A percentile compares a stretch with the other conserved stretches of the same genome.
Evolutionary conservation across 2,888 invertebrate genomes (phyloP).

Genomic region (Epicampocera succincta): DNA sequence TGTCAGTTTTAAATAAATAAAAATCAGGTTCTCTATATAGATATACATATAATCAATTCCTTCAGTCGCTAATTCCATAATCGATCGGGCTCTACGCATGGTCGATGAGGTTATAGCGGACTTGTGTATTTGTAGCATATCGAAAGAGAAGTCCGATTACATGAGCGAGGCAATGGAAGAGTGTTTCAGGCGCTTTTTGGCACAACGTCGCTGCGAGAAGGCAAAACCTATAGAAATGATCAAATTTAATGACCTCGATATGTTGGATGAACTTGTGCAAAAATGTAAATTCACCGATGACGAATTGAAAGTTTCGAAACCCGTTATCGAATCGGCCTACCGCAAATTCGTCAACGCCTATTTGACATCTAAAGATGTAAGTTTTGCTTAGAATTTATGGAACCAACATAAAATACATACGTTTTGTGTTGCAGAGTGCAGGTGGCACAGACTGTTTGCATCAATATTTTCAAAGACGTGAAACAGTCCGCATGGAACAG

Average conservation of each 20-base stretch:
- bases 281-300: constrained; percentile 77
- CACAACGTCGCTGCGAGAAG: constrained; percentile 74
- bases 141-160: constrained; percentile 74
- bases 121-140: constrained; percentile 76
- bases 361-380: constrained; percentile 75
- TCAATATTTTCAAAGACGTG: constrained; percentile 76
- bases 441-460: constrained; percentile 77
- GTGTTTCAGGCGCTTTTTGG: constrained; percentile 77
- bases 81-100: constrained; percentile 76
- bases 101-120: constrained; percentile 78
- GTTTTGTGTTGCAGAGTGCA: constrained; percentile 65
- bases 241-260: constrained; percentile 75
- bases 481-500: constrained; percentile 72
- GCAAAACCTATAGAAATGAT: constrained; percentile 72
- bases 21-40: too few species aligned
- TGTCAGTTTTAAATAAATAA: background rate
- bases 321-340: constrained; percentile 78
- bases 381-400: background rate
- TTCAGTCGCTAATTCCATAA: constrained; percentile 75
- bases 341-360: constrained; percentile 78
- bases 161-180: constrained; percentile 77
- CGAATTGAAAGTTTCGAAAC: constrained; percentile 76
- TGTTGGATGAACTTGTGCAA: constrained; percentile 77
- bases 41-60: background rate
- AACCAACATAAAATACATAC: too few species aligned